phyloP scores from a whole-genome alignment of 2,888 invertebrate species.

The Melangyna quadrimaculata region DNA sequence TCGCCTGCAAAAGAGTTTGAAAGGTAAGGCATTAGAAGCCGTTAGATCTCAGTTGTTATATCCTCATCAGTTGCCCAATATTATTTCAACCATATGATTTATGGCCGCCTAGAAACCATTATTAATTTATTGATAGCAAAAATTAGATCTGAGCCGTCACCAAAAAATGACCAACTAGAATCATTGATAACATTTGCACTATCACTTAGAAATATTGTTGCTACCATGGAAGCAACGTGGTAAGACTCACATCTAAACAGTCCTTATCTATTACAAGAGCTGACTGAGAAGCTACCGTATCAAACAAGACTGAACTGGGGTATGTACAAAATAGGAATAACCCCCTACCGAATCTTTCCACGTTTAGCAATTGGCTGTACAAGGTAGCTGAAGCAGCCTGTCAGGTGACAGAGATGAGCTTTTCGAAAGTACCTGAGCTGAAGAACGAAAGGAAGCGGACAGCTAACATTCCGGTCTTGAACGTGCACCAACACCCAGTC shows the following conservation, averaged over 20 bases:
- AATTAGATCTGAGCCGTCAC: conserved; percentile 17
- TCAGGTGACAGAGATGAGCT: neutral
- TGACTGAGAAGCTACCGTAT: conserved; percentile 43
- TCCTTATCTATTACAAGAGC: conserved; percentile 55
- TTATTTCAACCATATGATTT: conserved; percentile 53
- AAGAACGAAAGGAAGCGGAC: neutral
- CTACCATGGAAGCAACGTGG: conserved; percentile 53
- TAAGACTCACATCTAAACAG: conserved; percentile 37
- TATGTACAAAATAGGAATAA: neutral
- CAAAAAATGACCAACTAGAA: conserved; percentile 9
- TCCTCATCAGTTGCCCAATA: conserved; percentile 36
- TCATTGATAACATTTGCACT: conserved; percentile 37
- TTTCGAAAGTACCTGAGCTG: neutral
- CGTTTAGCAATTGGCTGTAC: neutral
- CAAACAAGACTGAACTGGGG: conserved; percentile 1
- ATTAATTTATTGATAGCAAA: conserved; percentile 38
- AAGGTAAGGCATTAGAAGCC: conserved; percentile 35
- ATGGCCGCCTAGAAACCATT: conserved; percentile 50
- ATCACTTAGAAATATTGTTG: conserved; percentile 46
- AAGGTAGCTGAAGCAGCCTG: neutral
- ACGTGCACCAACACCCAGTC: neutral
- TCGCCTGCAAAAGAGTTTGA: conserved; percentile 26
- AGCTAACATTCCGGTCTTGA: neutral
- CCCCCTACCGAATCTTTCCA: neutral
- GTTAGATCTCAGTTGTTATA: conserved; percentile 46